phyloP scores from a whole-genome alignment of 1,140 invertebrate species.

The Littorina saxatilis region DNA sequence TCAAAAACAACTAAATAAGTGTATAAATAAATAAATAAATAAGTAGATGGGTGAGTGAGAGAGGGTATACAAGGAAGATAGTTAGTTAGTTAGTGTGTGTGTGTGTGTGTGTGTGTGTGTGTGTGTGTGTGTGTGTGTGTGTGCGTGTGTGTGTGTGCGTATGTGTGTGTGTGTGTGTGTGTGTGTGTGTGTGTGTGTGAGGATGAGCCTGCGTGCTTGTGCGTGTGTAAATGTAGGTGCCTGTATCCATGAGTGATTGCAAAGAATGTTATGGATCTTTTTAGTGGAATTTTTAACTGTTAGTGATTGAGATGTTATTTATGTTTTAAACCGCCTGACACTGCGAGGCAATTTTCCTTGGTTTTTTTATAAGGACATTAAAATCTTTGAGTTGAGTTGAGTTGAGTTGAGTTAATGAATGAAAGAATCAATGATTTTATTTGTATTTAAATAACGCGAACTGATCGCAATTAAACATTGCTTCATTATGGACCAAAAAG shows the following conservation, averaged over 20 bases:
- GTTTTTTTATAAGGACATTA: no score
- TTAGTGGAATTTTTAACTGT: not conserved
- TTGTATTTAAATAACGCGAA: not conserved
- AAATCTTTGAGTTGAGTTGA: no score
- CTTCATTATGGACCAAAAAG: no score
- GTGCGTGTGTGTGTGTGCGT: constrained; percentile 7
- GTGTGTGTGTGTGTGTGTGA: constrained; percentile 24
- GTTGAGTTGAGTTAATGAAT: not conserved
- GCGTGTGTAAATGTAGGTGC: not conserved
- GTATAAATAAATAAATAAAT: no score
- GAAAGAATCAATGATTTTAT: not conserved
- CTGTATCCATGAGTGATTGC: no score
- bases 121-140: constrained; percentile 6
- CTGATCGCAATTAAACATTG: not conserved
- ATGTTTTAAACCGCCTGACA: no score
- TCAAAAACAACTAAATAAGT: no score
- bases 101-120: constrained; percentile 16
- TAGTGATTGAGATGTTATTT: not conserved
- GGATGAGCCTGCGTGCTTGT: not conserved
- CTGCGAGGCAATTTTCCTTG: no score
- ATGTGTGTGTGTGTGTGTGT: constrained; percentile 15
- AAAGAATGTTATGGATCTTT: no score
- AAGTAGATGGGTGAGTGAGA: no score
- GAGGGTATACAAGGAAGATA: no score
- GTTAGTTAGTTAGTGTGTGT: no score